Base-by-base conservation (phyloP, 2,888 invertebrate species). In the Latheticus oryzae region DNA sequence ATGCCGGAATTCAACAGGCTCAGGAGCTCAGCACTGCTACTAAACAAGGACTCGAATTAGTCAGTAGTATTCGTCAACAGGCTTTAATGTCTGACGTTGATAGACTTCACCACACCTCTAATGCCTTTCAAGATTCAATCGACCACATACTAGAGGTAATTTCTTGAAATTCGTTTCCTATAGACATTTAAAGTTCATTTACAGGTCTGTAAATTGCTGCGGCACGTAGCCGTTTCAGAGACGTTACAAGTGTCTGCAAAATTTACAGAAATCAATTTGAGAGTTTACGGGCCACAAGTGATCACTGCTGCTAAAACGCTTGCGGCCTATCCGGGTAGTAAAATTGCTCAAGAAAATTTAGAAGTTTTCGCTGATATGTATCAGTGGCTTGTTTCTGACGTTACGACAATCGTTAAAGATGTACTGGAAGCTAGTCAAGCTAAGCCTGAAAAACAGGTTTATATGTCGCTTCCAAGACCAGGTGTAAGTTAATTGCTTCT, bases 71-170 rank as follows among this genome's bases (percentile, higher is more conserved):
- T 67, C 85, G 88, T 74, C 86, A 86, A 67, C 83, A 89, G 56
- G 90, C 92, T 23, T 80, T 90, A 63, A 84, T 87, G 63, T 90
- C 90, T 58, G 91, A 94, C 82, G 86, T 91, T 72, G 94, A 95
- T 78, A 87, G 93, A 78, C 88, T 98, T 72, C 94, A 96, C 79
- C 95, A 93, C 79, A 90, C 91, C 78, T 91, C 95, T 72, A 93
- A 95, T 81, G 90, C 91, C 80, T 97, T 98, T 79, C 91, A 94
- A 77, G 97, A 98, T 80, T 95, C 96, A 80, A 91, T 97, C 76
- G 98, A 98, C 81, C 98, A 98, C 80, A 91, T 98, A 75, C 91
- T 97, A 79, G 98, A 99, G 86, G 97, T 96, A 70, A 37, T 11
- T 1, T 1, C 21, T 3, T 5, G 21, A 5, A 19, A 15, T 24